Evolutionary conservation across 2,797 vertebrate genomes (phyloP).

Genomic region (Gorsachius magnificus): DNA sequence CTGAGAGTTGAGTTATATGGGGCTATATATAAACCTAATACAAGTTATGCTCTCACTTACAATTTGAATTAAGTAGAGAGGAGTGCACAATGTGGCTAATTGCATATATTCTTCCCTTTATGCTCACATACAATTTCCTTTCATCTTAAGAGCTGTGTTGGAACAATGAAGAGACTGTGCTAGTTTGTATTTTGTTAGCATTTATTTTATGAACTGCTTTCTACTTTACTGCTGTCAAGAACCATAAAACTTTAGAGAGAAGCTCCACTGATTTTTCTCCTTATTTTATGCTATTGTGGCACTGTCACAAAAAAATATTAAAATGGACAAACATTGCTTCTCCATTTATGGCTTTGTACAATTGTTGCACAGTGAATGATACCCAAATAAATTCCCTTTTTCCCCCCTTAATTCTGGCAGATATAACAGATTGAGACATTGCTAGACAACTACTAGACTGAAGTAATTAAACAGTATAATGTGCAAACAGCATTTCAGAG

Average conservation of each 20-base stretch:
- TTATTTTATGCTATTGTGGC: conserved; percentile 33
- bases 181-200: conserved; percentile 53
- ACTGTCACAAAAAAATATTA: conserved; percentile 43
- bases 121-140: conserved; percentile 27
- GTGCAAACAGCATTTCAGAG: conserved; percentile 58
- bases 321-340: background rate
- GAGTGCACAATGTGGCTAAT: background rate
- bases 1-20: background rate
- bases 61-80: background rate
- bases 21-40: conserved; percentile 44
- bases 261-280: background rate
- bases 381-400: background rate
- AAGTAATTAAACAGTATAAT: conserved; percentile 57
- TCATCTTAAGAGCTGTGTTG: conserved; percentile 29
- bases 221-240: conserved; percentile 44
- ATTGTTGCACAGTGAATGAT: background rate
- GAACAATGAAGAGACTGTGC: conserved; percentile 26
- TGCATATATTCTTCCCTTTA: conserved; percentile 19
- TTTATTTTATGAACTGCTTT: conserved; percentile 58
- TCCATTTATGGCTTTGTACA: background rate
- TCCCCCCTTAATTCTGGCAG: background rate
- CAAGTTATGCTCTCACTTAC: background rate
- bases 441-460: conserved; percentile 44
- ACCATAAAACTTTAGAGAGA: conserved; percentile 39
- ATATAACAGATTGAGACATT: conserved; percentile 40